Conservation (phyloP, 1,140 invertebrate species). For the Leptinotarsa undecemlineata region DNA sequence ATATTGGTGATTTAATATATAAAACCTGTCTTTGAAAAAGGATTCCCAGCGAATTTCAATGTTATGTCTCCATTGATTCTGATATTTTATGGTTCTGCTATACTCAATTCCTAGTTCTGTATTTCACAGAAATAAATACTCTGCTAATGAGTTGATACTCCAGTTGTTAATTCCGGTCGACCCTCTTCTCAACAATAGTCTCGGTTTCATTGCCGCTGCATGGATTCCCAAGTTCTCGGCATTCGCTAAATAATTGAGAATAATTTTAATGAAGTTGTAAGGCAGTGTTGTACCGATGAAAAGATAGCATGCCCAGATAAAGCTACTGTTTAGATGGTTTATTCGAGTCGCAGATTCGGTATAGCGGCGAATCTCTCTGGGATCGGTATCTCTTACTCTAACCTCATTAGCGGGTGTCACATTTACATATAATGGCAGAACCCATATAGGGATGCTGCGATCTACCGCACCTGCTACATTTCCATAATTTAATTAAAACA, state of each 20-base stretch:
- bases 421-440: conserved; percentile 53
- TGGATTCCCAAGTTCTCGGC: not conserved
- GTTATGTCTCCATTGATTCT: too few species aligned
- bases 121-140: not conserved
- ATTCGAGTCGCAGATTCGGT: conserved; percentile 6
- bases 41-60: too few species aligned
- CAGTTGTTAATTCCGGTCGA: not conserved
- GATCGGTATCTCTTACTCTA: conserved; percentile 44
- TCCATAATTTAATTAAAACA: conserved; percentile 48
- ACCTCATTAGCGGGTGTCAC: conserved; percentile 54
- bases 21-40: too few species aligned
- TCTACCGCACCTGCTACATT: conserved; percentile 44
- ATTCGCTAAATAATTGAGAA: conserved; percentile 20
- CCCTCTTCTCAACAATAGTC: not conserved
- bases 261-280: conserved; percentile 28
- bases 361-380: conserved; percentile 30
- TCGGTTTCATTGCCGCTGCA: not conserved
- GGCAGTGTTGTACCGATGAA: conserved; percentile 15
- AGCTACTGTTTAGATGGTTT: conserved; percentile 29
- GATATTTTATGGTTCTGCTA: too few species aligned
- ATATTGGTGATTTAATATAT: too few species aligned
- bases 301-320: conserved; percentile 23
- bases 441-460: conserved; percentile 39
- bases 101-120: too few species aligned
- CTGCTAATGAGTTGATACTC: not conserved